Conservation (phyloP, 2,113 vertebrate species). For the Bungarus multicinctus region DNA sequence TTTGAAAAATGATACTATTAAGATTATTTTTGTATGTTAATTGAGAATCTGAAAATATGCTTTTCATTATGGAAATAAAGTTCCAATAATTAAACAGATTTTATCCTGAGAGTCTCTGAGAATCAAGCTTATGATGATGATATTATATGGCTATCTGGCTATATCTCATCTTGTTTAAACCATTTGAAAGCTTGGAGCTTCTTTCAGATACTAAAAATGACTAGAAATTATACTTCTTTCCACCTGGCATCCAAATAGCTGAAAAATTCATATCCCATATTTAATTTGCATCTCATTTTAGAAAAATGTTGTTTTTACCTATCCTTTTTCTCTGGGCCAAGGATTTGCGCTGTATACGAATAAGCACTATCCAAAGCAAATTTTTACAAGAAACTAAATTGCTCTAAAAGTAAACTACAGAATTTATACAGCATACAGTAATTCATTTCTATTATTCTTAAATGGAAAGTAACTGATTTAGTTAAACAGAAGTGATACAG, state of each 20-base stretch:
- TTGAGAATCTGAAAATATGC: neutral
- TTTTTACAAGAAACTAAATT: neutral
- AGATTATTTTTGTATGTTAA: neutral
- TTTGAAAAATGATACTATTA: neutral
- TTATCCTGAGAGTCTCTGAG: neutral
- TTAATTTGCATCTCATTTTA: neutral
- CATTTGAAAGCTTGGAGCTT: neutral
- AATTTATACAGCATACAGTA: neutral
- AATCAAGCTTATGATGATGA: neutral
- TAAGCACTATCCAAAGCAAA: neutral
- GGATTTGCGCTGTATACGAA: too few relatives aligned
- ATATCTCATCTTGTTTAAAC: neutral
- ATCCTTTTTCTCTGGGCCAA: too few relatives aligned
- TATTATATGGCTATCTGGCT: neutral
- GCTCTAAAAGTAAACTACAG: slow-evolving; percentile 12
- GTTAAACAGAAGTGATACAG: neutral
- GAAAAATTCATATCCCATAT: neutral
- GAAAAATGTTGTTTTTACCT: too few relatives aligned
- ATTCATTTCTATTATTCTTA: slow-evolving; percentile 10
- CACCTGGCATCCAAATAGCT: neutral
- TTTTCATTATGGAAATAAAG: neutral
- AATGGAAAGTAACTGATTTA: slow-evolving; percentile 17
- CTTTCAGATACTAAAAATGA: slow-evolving; percentile 2
- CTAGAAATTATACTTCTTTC: neutral
- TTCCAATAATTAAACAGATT: neutral